Conservation (phyloP, 2,113 vertebrate genomes). For the Carlito syrichta region DNA sequence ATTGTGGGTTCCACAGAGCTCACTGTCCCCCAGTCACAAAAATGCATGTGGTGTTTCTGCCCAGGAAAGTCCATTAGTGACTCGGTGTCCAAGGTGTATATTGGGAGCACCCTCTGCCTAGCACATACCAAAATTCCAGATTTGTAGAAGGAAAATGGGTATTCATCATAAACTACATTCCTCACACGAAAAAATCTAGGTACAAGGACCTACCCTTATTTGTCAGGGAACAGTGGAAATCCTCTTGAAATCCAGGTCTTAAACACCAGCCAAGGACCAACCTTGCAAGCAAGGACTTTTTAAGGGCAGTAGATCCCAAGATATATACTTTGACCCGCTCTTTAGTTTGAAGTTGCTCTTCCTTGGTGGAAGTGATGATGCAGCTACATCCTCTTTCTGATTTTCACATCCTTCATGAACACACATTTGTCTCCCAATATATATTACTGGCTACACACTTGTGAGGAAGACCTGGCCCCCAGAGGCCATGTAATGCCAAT, state of each 20-base stretch:
- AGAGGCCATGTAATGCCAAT: neutral
- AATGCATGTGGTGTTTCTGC: neutral
- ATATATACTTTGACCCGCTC: rapidly evolving
- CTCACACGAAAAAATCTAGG: neutral
- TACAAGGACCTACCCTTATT: neutral
- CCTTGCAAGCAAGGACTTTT: neutral
- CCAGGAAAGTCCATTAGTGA: neutral
- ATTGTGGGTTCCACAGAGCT: no score
- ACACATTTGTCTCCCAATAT: neutral
- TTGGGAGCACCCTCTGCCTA: neutral
- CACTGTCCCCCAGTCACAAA: neutral
- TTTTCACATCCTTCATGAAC: neutral
- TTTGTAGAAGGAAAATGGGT: neutral
- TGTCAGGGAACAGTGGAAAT: no score
- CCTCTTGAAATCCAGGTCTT: neutral
- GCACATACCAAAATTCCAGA: neutral
- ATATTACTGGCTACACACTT: neutral
- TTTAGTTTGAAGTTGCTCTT: neutral
- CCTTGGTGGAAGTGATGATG: rapidly evolving
- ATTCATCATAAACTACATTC: neutral
- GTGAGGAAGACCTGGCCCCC: no score
- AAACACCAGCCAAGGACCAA: neutral
- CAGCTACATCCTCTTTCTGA: neutral
- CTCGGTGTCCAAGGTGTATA: no score
- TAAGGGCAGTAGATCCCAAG: neutral